Evolutionary conservation across 2,888 invertebrate species (phyloP), one percentile per base, ranked within the genome.

Genomic region (Lottia gigantea): DNA sequence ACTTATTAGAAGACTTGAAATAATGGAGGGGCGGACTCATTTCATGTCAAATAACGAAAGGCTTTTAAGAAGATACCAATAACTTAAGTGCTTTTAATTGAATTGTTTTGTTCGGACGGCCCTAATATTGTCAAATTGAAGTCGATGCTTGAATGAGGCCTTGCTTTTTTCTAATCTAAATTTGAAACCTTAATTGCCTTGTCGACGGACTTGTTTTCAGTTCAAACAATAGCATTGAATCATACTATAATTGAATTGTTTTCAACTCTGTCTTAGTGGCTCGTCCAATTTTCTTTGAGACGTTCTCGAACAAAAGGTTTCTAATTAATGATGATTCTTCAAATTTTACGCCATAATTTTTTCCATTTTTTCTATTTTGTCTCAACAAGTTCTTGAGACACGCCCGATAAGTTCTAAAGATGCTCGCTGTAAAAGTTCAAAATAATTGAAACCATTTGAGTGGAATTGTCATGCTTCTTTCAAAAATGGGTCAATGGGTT

Each of bases 61-160:
- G 55, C 55, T 55, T 55, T 55, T 55, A 55, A 55, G 19, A 55
- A 23, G 55, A 55, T 23, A 55, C 55, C 55, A 55, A 55, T 55
- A 55, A 55, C 19, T 23, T 23, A 55, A 55, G 55, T 55, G 55
- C 55, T 55, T 55, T 55, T 55, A 55, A 55, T 55, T 23, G 55
- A 55, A 55, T 55, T 55, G 55, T 55, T 23, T 55, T 55, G 55
- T 55, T 23, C 8, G 55, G 23, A 11, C 55, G 55, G 55, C 55
- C 55, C 23, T 23, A 55, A 55, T 55, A 55, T 55, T 55, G 55
- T 55, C 55, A 14, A 55, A 55, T 55, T 23, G 55, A 23, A 55
- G 55, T 55, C 23, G 23, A 55, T 55, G 55, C 23, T 55, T 12
- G 23, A 55, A 19, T 23, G 55, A 23, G 55, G 19, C 11, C 23